Base-by-base conservation (phyloP, 2,888 invertebrate genomes). In the Euclidia mi region DNA sequence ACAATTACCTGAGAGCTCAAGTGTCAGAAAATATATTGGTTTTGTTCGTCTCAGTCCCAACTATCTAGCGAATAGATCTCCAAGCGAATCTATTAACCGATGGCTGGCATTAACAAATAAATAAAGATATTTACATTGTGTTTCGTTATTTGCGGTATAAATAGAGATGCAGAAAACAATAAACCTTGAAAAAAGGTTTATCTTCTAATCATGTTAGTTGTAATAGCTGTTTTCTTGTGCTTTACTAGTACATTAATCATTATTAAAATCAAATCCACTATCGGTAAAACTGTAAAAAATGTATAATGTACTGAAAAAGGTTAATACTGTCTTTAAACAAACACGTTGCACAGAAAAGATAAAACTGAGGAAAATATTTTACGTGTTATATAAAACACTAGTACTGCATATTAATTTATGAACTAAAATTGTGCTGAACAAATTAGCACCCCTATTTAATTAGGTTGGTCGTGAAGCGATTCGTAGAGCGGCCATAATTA, bases 1-100 rank as follows among this genome's bases (percentile, higher is more conserved):
- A 92, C 94, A 94, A 94, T 94, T 93, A 94, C 94, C 94, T 94
- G 94, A 86, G 89, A 93, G 92, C 91, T 92, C 90, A 92, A 94
- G 93, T 94, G 94, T 93, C 90, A 92, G 92, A 89, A 92, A 92
- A 92, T 94, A 92, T 93, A 93, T 93, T 91, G 90, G 91, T 90
- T 90, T 91, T 91, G 88, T 90, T 89, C 85, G 85, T 86, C 83
- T 87, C 82, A 70, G 76, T 79, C 81, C 79, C 78, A 86, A 85
- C 87, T 85, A 82, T 86, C 82, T 68, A 58, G 74, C 76, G 82
- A 87, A 89, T 90, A 84, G 84, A 86, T 89, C 84, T 82, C 75
- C 65, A 71, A 65, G 66, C 65, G 76, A 80, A 82, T 80, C 76
- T 79, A 75, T 78, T 75, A 67, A 65, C 62, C 63, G 60, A 55